Conservation (phyloP, 1,140 invertebrate genomes). For the Philopotamus ludificatus region DNA sequence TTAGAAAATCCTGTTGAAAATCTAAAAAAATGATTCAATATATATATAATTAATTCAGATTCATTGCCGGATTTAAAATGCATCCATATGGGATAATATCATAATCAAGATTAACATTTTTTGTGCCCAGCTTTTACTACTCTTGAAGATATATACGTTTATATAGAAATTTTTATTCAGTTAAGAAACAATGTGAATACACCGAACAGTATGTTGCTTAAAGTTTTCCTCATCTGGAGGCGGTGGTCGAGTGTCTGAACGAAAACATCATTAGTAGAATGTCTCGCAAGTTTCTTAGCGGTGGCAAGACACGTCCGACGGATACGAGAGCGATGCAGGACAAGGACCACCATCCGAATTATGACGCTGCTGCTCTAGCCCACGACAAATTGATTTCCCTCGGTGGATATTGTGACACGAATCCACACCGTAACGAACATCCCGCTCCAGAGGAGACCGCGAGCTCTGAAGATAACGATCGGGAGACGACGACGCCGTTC, state of each 20-base stretch:
- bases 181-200: no score
- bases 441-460: not conserved
- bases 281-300: conserved; percentile 36
- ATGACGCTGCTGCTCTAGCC: conserved; percentile 18
- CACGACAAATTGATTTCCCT: conserved; percentile 31
- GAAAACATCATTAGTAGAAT: conserved; percentile 40
- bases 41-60: no score
- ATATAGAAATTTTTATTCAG: no score
- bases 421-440: not conserved
- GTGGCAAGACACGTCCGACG: conserved; percentile 16
- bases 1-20: no score
- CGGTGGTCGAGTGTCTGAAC: conserved; percentile 15
- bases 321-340: conserved; percentile 1
- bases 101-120: no score
- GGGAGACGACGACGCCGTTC: not conserved
- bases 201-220: no score
- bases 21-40: no score
- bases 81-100: no score
- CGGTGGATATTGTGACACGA: not conserved
- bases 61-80: no score
- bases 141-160: no score
- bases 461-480: not conserved
- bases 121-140: no score
- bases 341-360: not conserved
- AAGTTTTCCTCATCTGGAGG: not conserved